phyloP scores from a whole-genome alignment of 2,113 vertebrate genomes.

The Melozone crissalis region DNA sequence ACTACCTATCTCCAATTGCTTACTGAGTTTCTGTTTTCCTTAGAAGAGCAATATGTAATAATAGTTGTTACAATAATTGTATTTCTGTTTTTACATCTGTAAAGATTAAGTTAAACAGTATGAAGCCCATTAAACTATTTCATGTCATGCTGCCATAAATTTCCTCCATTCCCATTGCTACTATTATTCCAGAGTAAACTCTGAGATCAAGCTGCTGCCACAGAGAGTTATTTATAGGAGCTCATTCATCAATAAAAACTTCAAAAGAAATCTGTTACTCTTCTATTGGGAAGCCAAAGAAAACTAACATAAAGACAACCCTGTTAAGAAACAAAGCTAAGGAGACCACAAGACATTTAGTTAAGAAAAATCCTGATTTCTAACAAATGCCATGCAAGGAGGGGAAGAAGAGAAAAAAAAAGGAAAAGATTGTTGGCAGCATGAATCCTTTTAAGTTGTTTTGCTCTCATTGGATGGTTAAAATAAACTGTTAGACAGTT shows the following conservation, averaged over 20 bases:
- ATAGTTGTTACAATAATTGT: slow-evolving; percentile 76
- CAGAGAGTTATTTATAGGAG: slow-evolving; percentile 79
- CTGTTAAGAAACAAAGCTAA: slow-evolving; percentile 69
- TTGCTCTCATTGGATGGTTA: slow-evolving; percentile 48
- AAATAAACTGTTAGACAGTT: slow-evolving; percentile 66
- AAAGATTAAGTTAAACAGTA: slow-evolving; percentile 76
- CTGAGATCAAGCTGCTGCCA: slow-evolving; percentile 72
- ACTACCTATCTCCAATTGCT: neutral
- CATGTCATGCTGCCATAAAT: slow-evolving; percentile 68
- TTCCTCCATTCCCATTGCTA: slow-evolving; percentile 69
- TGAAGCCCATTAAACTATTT: slow-evolving; percentile 75
- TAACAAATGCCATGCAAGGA: slow-evolving; percentile 62
- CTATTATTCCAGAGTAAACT: slow-evolving; percentile 71
- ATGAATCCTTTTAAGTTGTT: slow-evolving; percentile 30
- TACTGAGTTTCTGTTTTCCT: slow-evolving; percentile 49
- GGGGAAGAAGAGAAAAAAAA: neutral
- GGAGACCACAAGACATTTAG: slow-evolving; percentile 59
- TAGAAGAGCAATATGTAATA: slow-evolving; percentile 72
- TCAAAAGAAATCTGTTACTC: slow-evolving; percentile 78
- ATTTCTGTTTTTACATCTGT: slow-evolving; percentile 82
- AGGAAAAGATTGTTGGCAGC: slow-evolving; percentile 20
- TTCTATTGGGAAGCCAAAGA: slow-evolving; percentile 78
- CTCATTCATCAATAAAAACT: slow-evolving; percentile 82
- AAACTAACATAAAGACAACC: slow-evolving; percentile 74
- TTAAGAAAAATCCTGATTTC: slow-evolving; percentile 68